These are phyloP conservation scores for Mesaphorura yosii DNA, from an alignment of 1,140 invertebrate species.

Conservation along the genomic window DNA sequence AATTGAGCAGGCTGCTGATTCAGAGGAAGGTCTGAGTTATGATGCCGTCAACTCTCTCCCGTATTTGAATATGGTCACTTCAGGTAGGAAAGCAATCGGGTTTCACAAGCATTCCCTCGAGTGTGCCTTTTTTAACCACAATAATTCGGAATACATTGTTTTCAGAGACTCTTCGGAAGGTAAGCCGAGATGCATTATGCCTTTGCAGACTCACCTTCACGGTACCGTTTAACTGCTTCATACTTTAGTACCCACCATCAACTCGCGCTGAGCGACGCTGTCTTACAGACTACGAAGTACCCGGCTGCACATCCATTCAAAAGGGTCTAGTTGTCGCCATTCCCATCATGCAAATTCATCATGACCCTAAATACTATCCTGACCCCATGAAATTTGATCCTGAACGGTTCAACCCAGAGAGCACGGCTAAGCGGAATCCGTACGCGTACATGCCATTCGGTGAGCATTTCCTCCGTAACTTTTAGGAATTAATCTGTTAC, in stretches of 20 bases:
- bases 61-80: slow-evolving; percentile 49
- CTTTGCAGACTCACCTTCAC: no score
- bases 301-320: slow-evolving; percentile 5
- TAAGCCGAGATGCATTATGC: no score
- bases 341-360: slow-evolving; percentile 35
- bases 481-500: neutral
- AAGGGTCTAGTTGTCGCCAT: slow-evolving; percentile 9
- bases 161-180: slow-evolving; percentile 20
- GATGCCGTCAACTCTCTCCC: slow-evolving; percentile 48
- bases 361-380: slow-evolving; percentile 42
- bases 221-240: no score
- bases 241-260: slow-evolving; percentile 11
- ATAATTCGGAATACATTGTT: neutral
- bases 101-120: no score
- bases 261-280: slow-evolving; percentile 1
- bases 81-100: no score
- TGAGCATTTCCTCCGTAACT: slow-evolving; percentile 47
- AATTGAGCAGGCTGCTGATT: slow-evolving; percentile 32
- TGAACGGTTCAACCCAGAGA: slow-evolving; percentile 39
- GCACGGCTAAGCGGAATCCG: slow-evolving; percentile 35
- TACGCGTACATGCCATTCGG: slow-evolving; percentile 48
- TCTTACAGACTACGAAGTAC: slow-evolving; percentile 13
- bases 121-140: neutral
- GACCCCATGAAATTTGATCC: slow-evolving; percentile 48
- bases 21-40: slow-evolving; percentile 40